A percentile compares a stretch with the other conserved stretches of the same genome.
Evolutionary conservation across 2,888 invertebrate genomes (phyloP).

Genomic region (Dolichopus griseipennis): DNA sequence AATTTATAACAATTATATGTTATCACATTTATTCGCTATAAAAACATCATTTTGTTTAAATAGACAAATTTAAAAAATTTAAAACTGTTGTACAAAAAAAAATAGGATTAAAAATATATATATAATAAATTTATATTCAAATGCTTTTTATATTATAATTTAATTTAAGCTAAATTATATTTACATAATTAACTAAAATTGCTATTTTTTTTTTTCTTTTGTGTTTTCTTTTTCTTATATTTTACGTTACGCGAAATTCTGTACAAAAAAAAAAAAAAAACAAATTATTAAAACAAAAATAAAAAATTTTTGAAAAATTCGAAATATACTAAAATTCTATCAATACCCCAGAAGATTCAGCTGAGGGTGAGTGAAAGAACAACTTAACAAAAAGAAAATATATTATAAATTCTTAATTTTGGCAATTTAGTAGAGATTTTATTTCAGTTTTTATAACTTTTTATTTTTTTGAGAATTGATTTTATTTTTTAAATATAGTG

Average conservation of each 20-base stretch:
- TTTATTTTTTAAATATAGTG: no score
- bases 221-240: constrained; percentile 7
- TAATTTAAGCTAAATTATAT: constrained; percentile 13
- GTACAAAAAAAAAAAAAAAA: constrained; percentile 2
- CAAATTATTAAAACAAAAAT: not conserved
- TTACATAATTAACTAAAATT: not conserved
- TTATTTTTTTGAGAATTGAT: no score
- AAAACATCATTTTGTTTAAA: not conserved
- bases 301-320: constrained; percentile 11
- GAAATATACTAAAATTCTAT: not conserved
- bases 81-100: not conserved
- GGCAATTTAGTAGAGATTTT: not conserved
- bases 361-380: constrained; percentile 29
- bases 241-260: constrained; percentile 7
- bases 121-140: no score
- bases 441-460: not conserved
- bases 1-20: not conserved
- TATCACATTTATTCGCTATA: not conserved
- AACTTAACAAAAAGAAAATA: not conserved
- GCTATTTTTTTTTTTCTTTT: not conserved
- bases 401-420: no score
- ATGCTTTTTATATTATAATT: constrained; percentile 15
- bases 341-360: constrained; percentile 37
- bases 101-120: not conserved
- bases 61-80: not conserved